phyloP scores from a whole-genome alignment of 2,113 vertebrate genomes.

The Vombatus ursinus region DNA sequence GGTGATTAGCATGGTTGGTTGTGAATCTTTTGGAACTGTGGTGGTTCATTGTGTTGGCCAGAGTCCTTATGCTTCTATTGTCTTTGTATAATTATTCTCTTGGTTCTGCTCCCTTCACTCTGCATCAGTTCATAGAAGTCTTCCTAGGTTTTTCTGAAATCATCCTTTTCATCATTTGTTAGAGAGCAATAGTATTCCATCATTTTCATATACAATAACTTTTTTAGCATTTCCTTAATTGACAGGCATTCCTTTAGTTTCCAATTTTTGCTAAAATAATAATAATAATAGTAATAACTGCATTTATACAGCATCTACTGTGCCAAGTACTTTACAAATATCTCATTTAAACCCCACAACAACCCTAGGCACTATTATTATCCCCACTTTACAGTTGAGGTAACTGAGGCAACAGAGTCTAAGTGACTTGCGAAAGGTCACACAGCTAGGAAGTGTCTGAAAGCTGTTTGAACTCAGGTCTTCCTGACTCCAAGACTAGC shows the following conservation, averaged over 20 bases:
- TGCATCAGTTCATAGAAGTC: background rate
- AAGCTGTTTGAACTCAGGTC: background rate
- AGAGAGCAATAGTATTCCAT: background rate
- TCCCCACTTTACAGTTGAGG: background rate
- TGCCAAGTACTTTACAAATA: background rate
- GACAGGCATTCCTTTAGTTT: background rate
- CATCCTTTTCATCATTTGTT: background rate
- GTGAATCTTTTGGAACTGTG: background rate
- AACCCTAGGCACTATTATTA: background rate
- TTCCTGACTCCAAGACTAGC: too few species aligned
- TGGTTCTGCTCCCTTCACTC: background rate
- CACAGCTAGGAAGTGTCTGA: background rate
- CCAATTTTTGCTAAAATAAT: background rate
- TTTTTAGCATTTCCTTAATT: background rate
- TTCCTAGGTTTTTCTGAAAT: background rate
- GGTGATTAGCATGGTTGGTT: background rate
- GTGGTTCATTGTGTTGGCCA: background rate
- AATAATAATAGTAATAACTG: too few species aligned
- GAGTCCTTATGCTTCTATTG: background rate
- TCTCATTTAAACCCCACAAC: background rate
- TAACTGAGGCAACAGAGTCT: background rate
- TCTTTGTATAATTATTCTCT: background rate
- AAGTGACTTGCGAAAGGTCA: background rate
- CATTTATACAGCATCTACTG: background rate
- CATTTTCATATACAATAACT: background rate